Evolutionary conservation across 1,140 invertebrate species (phyloP).

Genomic region (Monochamus saltuarius): DNA sequence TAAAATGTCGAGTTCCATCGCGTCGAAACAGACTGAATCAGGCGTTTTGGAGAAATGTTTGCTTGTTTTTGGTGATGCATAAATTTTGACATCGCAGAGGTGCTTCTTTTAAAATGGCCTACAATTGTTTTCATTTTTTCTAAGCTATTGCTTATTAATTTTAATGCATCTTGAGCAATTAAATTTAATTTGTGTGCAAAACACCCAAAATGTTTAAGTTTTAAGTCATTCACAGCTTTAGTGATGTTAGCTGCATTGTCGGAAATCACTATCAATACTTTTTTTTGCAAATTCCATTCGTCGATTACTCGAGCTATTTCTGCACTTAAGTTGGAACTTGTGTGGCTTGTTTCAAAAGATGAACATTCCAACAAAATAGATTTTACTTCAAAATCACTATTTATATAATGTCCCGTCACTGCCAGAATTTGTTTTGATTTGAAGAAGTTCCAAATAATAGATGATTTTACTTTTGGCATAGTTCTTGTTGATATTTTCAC

Average conservation of each 20-base stretch:
- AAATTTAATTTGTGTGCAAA: conserved; percentile 36
- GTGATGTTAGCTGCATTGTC: conserved; percentile 32
- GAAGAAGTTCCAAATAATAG: too few species aligned
- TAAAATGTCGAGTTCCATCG: conserved; percentile 45
- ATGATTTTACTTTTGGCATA: too few species aligned
- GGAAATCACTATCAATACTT: conserved; percentile 25
- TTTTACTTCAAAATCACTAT: conserved; percentile 11
- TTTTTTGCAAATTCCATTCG: conserved; percentile 27
- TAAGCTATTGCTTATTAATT: conserved; percentile 16
- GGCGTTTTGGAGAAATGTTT: neutral
- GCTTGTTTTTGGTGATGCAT: too few species aligned
- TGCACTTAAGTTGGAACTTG: conserved; percentile 20
- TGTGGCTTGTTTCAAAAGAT: conserved; percentile 2
- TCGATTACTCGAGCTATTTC: conserved; percentile 26
- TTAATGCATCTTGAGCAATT: conserved; percentile 34
- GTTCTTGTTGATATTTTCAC: too few species aligned
- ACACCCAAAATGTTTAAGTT: conserved; percentile 31
- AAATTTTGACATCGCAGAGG: too few species aligned
- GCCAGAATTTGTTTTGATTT: neutral
- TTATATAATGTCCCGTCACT: conserved; percentile 11
- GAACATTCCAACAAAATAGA: conserved; percentile 17
- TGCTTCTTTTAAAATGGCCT: conserved; percentile 16
- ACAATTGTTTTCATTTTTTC: conserved; percentile 43
- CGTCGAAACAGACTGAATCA: conserved; percentile 38
- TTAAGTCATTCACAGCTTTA: conserved; percentile 21